phyloP scores from a whole-genome alignment of 37 sponge, comb jelly and placozoan genomes.

The Dysidea cf. avara region DNA sequence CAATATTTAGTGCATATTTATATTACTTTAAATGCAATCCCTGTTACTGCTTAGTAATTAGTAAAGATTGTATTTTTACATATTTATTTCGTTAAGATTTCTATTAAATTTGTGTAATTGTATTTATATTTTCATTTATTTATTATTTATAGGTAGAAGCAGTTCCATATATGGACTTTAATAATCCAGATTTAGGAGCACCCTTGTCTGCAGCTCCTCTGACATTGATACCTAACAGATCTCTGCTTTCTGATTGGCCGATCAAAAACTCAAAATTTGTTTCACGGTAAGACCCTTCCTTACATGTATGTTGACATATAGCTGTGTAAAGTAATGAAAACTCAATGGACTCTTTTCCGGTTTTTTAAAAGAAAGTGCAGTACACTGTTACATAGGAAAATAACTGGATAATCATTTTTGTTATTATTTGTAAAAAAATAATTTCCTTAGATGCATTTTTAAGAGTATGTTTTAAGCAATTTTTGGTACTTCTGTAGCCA shows the following conservation, averaged over 20 bases:
- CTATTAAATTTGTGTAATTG: too few relatives aligned
- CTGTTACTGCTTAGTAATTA: too few relatives aligned
- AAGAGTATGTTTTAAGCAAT: too few relatives aligned
- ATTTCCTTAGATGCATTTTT: too few relatives aligned
- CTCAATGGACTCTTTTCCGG: background rate
- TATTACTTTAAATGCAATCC: too few relatives aligned
- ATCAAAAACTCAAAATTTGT: slow-evolving; percentile 39
- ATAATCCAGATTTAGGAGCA: slow-evolving; percentile 28
- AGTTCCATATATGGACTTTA: slow-evolving; percentile 72
- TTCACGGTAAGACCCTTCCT: slow-evolving; percentile 50
- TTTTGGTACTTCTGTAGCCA: too few relatives aligned
- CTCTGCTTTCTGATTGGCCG: slow-evolving; percentile 81
- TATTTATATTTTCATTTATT: background rate
- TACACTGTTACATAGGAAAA: too few relatives aligned
- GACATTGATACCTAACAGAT: slow-evolving; percentile 12
- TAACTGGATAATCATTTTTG: too few relatives aligned
- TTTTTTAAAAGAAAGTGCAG: background rate
- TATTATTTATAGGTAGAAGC: slow-evolving; percentile 5
- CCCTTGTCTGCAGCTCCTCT: slow-evolving; percentile 11
- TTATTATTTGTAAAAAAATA: too few relatives aligned
- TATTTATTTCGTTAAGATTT: too few relatives aligned
- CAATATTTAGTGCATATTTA: too few relatives aligned
- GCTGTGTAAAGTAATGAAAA: background rate
- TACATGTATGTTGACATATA: background rate
- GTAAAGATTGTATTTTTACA: too few relatives aligned